phyloP scores from a whole-genome alignment of 1,140 invertebrate species.

The Sycophaga agraensis region DNA sequence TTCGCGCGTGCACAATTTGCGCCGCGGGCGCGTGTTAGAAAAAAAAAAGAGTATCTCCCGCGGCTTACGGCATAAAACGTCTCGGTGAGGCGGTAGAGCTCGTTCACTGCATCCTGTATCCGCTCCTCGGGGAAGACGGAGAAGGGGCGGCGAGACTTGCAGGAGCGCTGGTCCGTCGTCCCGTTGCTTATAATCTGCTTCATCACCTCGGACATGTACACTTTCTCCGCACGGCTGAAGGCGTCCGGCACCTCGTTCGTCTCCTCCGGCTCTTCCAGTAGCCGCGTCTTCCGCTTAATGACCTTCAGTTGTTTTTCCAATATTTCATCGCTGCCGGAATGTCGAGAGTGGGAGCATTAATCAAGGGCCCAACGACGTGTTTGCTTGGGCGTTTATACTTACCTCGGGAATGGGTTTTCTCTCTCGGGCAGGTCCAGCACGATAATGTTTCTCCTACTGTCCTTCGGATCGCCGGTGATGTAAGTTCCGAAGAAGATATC shows the following conservation, averaged over 20 bases:
- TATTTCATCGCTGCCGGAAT: conserved; percentile 44
- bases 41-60: conserved; percentile 6
- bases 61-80: conserved; percentile 58
- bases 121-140: conserved; percentile 44
- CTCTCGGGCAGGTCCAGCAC: conserved; percentile 65
- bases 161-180: conserved; percentile 35
- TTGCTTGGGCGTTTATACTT: conserved; percentile 16
- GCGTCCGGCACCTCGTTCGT: conserved; percentile 29
- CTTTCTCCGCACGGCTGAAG: conserved; percentile 37
- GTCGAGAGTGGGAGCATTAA: too few relatives aligned
- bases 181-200: conserved; percentile 54
- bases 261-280: conserved; percentile 36
- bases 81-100: conserved; percentile 56
- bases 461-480: conserved; percentile 67
- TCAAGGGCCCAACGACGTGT: too few relatives aligned
- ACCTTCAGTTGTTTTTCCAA: conserved; percentile 40
- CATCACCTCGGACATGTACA: conserved; percentile 56
- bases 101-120: conserved; percentile 52
- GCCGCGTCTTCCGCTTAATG: conserved; percentile 13
- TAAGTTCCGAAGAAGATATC: conserved; percentile 71
- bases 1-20: too few relatives aligned
- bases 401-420: conserved; percentile 68
- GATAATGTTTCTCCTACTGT: conserved; percentile 65
- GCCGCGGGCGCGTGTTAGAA: too few relatives aligned
- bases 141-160: conserved; percentile 45